Percentiles rank a stretch among this genome's conserved stretches.
These are phyloP conservation scores for Pica pica DNA, from an alignment of 2,113 vertebrate species.

Conservation along the genomic window DNA sequence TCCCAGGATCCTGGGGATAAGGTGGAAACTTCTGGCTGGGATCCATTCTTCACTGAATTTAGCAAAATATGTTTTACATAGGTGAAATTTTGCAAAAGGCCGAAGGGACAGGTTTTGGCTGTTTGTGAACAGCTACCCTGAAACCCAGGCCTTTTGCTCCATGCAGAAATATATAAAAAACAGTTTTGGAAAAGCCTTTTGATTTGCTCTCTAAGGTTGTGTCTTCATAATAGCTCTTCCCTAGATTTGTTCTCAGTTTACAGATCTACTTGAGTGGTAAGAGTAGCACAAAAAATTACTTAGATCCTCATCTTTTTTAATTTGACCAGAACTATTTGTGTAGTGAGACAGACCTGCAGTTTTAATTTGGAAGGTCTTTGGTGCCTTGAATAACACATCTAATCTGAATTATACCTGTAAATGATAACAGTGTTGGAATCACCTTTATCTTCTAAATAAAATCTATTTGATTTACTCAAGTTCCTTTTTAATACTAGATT, in stretches of 20 bases:
- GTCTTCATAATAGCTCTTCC: background rate
- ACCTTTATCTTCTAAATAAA: background rate
- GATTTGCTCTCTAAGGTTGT: background rate
- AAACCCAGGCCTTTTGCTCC: background rate
- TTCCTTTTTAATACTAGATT: background rate
- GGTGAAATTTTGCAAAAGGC: background rate
- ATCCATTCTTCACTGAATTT: background rate
- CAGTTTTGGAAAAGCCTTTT: background rate
- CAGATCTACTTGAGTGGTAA: background rate
- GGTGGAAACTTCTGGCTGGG: background rate
- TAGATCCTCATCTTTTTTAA: background rate
- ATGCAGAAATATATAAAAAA: background rate
- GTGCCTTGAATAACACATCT: background rate
- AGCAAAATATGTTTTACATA: background rate
- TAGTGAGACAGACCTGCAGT: background rate
- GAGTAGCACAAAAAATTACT: background rate
- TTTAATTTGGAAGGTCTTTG: background rate
- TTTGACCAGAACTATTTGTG: accelerated
- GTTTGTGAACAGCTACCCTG: background rate
- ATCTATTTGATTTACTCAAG: background rate
- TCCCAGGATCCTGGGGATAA: background rate
- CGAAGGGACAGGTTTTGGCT: background rate
- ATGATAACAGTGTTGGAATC: background rate
- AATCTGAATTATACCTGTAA: background rate
- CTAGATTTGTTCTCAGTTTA: background rate